Conservation (phyloP, 2,113 vertebrate genomes). For the Motacilla alba region DNA sequence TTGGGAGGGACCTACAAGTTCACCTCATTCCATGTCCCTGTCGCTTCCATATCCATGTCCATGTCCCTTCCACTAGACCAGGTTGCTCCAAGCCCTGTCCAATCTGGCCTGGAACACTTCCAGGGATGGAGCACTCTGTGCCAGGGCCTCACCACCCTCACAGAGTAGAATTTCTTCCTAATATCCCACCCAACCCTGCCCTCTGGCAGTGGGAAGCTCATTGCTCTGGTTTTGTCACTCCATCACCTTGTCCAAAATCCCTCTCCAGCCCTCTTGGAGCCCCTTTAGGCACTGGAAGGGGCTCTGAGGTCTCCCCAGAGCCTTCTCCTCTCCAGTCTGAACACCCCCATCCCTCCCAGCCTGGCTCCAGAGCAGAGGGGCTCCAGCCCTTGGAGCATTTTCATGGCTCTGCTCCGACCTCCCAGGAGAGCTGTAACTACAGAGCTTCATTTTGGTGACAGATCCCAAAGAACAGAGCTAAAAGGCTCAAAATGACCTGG, state of each 20-base stretch:
- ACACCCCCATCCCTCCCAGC: neutral
- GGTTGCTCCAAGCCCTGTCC: neutral
- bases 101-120: neutral
- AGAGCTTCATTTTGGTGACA: neutral
- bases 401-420: neutral
- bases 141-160: neutral
- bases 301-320: neutral
- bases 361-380: neutral
- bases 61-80: neutral
- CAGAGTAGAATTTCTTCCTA: neutral
- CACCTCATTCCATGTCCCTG: neutral
- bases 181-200: neutral
- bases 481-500: neutral
- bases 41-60: neutral
- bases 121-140: neutral
- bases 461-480: neutral
- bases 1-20: neutral
- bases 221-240: neutral
- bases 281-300: neutral
- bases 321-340: neutral
- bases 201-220: neutral
- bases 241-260: fast-evolving
- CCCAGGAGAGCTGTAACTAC: neutral
- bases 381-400: neutral
- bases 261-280: neutral